Conservation (phyloP, 2,797 vertebrate genomes). For the Tinamus major region DNA sequence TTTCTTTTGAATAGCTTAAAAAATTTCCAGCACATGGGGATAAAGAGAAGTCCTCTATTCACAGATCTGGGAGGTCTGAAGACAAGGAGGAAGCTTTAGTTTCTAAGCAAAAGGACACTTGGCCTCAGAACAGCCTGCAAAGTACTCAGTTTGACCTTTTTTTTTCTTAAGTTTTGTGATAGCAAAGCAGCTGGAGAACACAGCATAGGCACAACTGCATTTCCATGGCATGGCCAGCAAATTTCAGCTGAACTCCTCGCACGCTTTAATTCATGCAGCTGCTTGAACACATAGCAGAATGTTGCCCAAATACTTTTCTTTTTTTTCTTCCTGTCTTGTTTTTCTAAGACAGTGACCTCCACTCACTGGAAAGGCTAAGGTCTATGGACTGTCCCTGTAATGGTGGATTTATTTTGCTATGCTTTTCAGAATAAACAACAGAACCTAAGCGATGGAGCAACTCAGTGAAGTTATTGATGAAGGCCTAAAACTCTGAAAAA, state of each 20-base stretch:
- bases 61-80: background rate
- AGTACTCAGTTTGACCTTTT: background rate
- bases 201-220: background rate
- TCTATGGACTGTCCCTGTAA: background rate
- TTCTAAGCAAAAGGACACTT: background rate
- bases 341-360: background rate
- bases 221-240: background rate
- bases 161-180: background rate
- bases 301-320: background rate
- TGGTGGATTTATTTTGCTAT: background rate
- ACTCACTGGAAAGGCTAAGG: background rate
- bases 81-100: background rate
- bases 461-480: background rate
- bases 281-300: background rate
- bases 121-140: background rate
- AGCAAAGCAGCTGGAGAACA: conserved; percentile 3
- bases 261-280: background rate
- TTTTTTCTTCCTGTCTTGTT: background rate
- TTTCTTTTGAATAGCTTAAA: background rate
- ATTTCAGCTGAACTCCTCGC: background rate
- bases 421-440: background rate
- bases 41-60: background rate
- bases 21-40: background rate
- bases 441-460: background rate
- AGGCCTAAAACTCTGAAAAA: background rate